Percentiles rank a stretch among this genome's conserved stretches.
phyloP scores from a whole-genome alignment of 37 sponge, comb jelly and placozoan genomes.

The Ianthella basta region DNA sequence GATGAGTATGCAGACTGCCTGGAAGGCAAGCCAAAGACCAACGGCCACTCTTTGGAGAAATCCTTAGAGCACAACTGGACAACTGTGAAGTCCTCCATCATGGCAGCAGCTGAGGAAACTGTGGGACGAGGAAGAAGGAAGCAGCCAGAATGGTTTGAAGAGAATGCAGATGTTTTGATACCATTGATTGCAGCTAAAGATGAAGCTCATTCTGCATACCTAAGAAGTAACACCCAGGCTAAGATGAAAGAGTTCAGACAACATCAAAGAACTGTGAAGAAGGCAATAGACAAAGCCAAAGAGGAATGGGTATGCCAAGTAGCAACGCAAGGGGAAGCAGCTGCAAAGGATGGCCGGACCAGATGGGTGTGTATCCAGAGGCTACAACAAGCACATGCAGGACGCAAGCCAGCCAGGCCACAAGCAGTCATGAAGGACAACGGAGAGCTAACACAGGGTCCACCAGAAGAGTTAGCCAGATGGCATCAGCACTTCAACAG shows the following conservation, averaged over 20 bases:
- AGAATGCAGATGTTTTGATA: neutral
- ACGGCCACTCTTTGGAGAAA: conserved; percentile 11
- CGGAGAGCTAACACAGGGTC: conserved; percentile 46
- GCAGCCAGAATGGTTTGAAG: conserved; percentile 28
- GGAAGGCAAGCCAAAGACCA: neutral
- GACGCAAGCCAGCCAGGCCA: conserved; percentile 24
- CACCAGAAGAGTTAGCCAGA: conserved; percentile 33
- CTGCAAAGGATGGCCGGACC: conserved; percentile 48
- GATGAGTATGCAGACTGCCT: neutral
- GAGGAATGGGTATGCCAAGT: conserved; percentile 22
- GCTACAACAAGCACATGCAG: conserved; percentile 35
- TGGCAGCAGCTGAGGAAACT: conserved; percentile 9
- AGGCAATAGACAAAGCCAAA: conserved; percentile 16
- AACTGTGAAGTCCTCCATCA: conserved; percentile 5
- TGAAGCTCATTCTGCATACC: neutral
- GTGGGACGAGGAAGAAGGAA: conserved; percentile 5
- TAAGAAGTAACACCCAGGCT: neutral
- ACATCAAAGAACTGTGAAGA: conserved; percentile 27
- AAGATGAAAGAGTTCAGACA: conserved; percentile 17
- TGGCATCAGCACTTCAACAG: conserved; percentile 52
- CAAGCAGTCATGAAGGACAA: conserved; percentile 42
- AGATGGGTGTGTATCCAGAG: conserved; percentile 26
- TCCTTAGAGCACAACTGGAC: neutral
- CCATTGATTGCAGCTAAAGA: conserved; percentile 24
- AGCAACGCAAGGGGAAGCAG: conserved; percentile 32